phyloP scores from a whole-genome alignment of 2,888 invertebrate species.

The Harpagoxenus sublaevis region DNA sequence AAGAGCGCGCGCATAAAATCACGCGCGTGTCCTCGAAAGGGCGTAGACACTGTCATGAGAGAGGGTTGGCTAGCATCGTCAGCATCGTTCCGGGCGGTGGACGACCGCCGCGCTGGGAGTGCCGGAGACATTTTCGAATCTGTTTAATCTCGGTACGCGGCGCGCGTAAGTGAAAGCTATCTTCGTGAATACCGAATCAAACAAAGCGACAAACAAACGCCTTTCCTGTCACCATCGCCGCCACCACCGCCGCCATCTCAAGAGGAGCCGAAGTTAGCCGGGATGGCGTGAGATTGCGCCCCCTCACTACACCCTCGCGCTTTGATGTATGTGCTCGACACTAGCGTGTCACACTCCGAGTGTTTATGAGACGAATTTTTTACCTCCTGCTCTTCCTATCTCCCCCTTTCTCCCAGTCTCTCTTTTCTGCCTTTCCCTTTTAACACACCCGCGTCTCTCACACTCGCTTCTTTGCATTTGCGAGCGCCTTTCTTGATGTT shows the following conservation, averaged over 20 bases:
- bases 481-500: slow-evolving; percentile 54
- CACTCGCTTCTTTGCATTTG: slow-evolving; percentile 48
- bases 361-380: slow-evolving; percentile 81
- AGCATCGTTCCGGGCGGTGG: background rate
- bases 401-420: slow-evolving; percentile 10
- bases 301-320: slow-evolving; percentile 64
- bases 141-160: slow-evolving; percentile 85
- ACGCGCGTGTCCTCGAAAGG: slow-evolving; percentile 47
- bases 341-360: slow-evolving; percentile 81
- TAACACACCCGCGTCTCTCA: slow-evolving; percentile 32
- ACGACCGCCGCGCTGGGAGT: slow-evolving; percentile 58
- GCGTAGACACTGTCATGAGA: slow-evolving; percentile 17
- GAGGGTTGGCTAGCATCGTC: slow-evolving; percentile 27
- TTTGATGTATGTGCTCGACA: slow-evolving; percentile 83
- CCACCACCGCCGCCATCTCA: slow-evolving; percentile 38
- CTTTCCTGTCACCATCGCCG: slow-evolving; percentile 25
- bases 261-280: slow-evolving; percentile 80
- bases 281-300: slow-evolving; percentile 63
- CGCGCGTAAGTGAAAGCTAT: slow-evolving; percentile 86
- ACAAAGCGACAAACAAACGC: slow-evolving; percentile 86
- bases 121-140: slow-evolving; percentile 84
- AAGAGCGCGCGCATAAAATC: slow-evolving; percentile 48
- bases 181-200: slow-evolving; percentile 85
- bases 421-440: slow-evolving; percentile 12
- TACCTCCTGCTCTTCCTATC: slow-evolving; percentile 59